Evolutionary conservation across 2,888 invertebrate genomes (phyloP).

Genomic region (Resseliella maxima): DNA sequence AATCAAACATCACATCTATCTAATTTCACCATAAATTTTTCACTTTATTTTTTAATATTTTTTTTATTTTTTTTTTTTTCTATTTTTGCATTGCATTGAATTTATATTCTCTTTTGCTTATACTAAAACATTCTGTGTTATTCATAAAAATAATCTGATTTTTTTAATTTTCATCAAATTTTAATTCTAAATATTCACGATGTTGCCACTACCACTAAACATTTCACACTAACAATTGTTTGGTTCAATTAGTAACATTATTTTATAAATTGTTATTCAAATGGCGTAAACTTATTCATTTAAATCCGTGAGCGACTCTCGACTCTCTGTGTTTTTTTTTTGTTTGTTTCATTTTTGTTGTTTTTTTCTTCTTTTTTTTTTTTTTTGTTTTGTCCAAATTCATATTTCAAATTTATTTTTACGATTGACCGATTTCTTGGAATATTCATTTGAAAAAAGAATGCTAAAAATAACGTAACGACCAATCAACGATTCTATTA

Average conservation of each 20-base stretch:
- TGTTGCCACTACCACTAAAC: background rate
- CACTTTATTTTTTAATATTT: background rate
- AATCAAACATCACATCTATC: slow-evolving; percentile 22
- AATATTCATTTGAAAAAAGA: background rate
- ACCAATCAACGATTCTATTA: slow-evolving; percentile 9
- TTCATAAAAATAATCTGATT: background rate
- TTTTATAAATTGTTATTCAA: background rate
- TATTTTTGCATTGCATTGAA: no score
- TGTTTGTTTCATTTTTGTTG: no score
- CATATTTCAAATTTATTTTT: background rate
- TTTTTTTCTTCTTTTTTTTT: background rate
- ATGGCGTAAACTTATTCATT: background rate
- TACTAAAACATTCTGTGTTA: slow-evolving; percentile 1
- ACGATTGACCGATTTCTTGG: background rate
- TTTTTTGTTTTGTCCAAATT: background rate
- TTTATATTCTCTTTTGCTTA: no score
- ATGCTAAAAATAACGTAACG: background rate
- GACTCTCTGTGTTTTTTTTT: no score
- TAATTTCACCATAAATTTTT: background rate
- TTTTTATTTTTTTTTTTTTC: background rate
- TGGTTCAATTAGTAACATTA: background rate
- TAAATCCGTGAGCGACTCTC: no score
- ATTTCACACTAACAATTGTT: background rate
- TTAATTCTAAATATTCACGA: background rate
- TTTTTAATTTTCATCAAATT: background rate